Evolutionary conservation across 1,140 invertebrate genomes (phyloP).

Genomic region (Melitaea cinxia): DNA sequence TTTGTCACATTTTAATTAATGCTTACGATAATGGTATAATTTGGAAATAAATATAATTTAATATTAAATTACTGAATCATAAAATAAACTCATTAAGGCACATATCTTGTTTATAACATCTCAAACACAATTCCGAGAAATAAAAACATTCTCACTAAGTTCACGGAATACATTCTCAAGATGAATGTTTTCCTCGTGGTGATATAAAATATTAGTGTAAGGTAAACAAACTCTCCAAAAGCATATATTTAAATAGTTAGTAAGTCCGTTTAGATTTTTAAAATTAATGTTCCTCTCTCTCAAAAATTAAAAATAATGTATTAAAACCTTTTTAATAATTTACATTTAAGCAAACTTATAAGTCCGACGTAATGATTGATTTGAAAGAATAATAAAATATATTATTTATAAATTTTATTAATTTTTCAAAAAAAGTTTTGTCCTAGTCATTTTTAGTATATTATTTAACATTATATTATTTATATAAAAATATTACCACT

Average conservation of each 20-base stretch:
- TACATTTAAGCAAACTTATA: no score
- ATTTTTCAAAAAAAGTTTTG: no score
- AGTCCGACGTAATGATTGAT: no score
- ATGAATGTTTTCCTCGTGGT: slow-evolving; percentile 24
- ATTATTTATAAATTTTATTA: no score
- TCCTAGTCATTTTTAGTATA: no score
- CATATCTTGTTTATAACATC: slow-evolving; percentile 14
- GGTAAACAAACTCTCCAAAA: slow-evolving; percentile 3
- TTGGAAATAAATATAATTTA: slow-evolving; percentile 24
- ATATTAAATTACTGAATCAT: slow-evolving; percentile 30
- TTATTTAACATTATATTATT: no score
- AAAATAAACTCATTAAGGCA: slow-evolving; percentile 28
- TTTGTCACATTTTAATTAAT: not conserved
- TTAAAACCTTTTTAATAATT: no score
- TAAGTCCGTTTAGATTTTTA: not conserved
- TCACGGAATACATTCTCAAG: slow-evolving; percentile 8
- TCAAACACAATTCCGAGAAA: slow-evolving; percentile 14
- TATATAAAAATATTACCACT: no score
- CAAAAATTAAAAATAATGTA: no score
- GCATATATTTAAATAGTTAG: not conserved
- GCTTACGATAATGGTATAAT: slow-evolving; percentile 10
- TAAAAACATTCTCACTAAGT: slow-evolving; percentile 12
- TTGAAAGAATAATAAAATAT: no score
- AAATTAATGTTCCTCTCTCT: no score
- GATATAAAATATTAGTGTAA: slow-evolving; percentile 13